phyloP scores from a whole-genome alignment of 2,888 invertebrate genomes.

The Bimastos eiseni region DNA sequence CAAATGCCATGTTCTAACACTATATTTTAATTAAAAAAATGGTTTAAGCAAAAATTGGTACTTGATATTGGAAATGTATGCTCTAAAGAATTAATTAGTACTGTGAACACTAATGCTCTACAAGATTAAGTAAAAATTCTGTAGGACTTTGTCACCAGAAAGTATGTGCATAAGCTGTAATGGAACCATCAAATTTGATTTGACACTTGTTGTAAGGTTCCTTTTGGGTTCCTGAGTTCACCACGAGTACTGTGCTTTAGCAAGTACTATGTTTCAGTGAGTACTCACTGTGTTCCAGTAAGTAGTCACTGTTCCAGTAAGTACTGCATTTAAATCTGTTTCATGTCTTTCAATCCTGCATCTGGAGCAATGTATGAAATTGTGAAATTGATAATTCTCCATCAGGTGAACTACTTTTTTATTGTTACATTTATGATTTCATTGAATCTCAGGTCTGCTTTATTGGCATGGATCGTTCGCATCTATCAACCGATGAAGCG shows the following conservation, averaged over 20 bases:
- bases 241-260: not conserved
- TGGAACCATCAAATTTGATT: not conserved
- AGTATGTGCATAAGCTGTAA: not conserved
- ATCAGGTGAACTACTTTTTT: no score
- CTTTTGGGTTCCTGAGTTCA: not conserved
- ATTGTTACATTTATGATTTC: not conserved
- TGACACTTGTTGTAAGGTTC: not conserved
- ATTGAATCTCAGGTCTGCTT: constrained; percentile 52
- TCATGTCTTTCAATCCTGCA: no score
- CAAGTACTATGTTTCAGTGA: not conserved
- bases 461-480: constrained; percentile 51
- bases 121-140: not conserved
- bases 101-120: no score
- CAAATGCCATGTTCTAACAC: not conserved
- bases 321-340: no score
- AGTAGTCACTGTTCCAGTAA: no score
- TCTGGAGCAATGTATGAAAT: no score
- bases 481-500: constrained; percentile 44
- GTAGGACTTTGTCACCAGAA: not conserved
- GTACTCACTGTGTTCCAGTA: not conserved
- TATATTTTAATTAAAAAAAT: not conserved
- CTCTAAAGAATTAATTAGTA: not conserved
- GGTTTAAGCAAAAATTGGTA: not conserved
- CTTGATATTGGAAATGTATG: not conserved
- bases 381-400: no score